Evolutionary conservation across 2,113 vertebrate species (phyloP), one percentile per base, ranked within the genome.

Genomic region (Thryonomys swinderianus): DNA sequence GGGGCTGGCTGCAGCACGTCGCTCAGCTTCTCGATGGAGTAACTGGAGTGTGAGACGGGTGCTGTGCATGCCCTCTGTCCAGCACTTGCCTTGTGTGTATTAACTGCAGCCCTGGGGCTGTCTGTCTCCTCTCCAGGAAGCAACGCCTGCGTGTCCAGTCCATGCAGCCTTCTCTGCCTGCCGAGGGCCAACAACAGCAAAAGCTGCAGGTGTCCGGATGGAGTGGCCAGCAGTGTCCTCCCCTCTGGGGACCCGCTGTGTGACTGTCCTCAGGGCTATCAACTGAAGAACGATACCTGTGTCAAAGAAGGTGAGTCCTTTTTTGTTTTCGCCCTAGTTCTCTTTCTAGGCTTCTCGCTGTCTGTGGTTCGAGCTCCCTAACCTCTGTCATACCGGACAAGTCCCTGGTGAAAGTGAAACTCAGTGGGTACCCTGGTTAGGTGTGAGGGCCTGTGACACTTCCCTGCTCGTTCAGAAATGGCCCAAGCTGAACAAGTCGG

Each of bases 161-260:
- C 99, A 0, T 99, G 99, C 98, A 99, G 98, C 96, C 98, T 99
- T 93, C 98, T 99, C 37, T 99, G 99, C 97, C 98, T 99, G 94
- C 99, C 99, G 91, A 99, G 98, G 90, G 99, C 99, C 0, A 98
- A 99, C 74, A 98, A 99, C 16, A 97, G 98, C 30, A 98, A 98
- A 95, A 99, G 98, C 96, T 99, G 99, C 85, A 98, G 98, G 64
- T 99, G 99, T 92, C 99, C 99, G 0, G 99, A 99, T 4, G 99
- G 99, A 0, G 98, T 99, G 42, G 96, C 98, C 71, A 98, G 98
- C 93, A 97, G 97, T 0, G 7, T 98, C 86, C 98, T 98, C 74
- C 98, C 99, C 3, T 98, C 98, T 0, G 99, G 99, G 62, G 99
- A 99, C 94, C 91, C 99, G 88, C 97, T 97, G 89, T 99, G 99